Evolutionary conservation across 2,113 vertebrate species (phyloP), one percentile per base, ranked within the genome.

Genomic region (Alosa alosa): DNA sequence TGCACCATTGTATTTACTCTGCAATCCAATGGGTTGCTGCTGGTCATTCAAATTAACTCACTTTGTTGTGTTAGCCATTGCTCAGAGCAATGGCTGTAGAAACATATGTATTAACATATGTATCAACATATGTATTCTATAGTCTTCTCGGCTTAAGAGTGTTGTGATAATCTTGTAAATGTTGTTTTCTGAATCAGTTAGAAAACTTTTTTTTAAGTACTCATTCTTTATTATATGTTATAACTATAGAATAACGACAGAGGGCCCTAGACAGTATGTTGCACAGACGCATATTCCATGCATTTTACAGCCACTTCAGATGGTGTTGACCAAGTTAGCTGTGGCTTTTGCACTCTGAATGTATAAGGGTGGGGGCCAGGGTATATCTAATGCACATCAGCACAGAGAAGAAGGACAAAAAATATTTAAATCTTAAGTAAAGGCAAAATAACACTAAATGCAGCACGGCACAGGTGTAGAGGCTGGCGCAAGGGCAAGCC

Each of bases 21-120:
- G 36, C 72, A 78, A 78, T 78, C 72, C 72, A 78, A 78, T 78
- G 72, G 72, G 72, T 78, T 78, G 72, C 31, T 78, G 72, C 13
- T 78, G 72, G 31, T 78, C 72, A 39, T 78, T 36, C 11, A 15
- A 11, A 78, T 39, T 7, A 72, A 72, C 8, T 78, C 31, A 78
- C 72, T 78, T 78, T 78, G 11, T 39, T 78, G 72, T 78, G 72
- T 78, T 39, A 78, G 72, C 72, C 72, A 78, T 11, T 39, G 72
- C 64, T 72, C 9, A n/a, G 17, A 52, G 50, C 50, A 52, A 52
- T 15, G 13, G 50, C 50, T 52, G 50, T 52, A 52, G 50, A 52
- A 17, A 52, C 10, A 52, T 52, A 52, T 52, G 50, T 52, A 52
- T 52, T 11, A 52, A 13, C 50, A 52, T 52, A 52, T 15, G 50